Evolutionary conservation across 2,797 vertebrate genomes (phyloP), one percentile per base, ranked within the genome.

Genomic region (Micropoecilia bifurca): DNA sequence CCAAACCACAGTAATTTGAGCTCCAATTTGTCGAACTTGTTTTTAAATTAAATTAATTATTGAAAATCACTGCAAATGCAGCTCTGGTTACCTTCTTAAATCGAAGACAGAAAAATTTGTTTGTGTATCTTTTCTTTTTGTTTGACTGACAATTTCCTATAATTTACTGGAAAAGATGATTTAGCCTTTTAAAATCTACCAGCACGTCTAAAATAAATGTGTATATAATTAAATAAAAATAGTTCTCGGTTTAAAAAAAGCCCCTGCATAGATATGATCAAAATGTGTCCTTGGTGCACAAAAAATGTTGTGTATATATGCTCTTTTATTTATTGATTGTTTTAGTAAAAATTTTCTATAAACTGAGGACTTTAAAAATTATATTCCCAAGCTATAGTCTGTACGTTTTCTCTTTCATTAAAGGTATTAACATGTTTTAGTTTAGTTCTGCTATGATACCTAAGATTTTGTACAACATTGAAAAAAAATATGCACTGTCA

Each of bases 31-130:
- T 30, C 4, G 33, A 61, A 61, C 8, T 0, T 55, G 14, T 30
- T 5, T 16, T 33, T 33, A 13, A 30, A 59, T 30, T 12, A 12
- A 59, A 30, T 61, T 16, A 73, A 63, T 68, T 39, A 8, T 80
- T 81, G 82, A 69, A 88, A 83, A 88, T 78, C 72, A 75, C 50
- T 55, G 57, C 46, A 28, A 45, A 84, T 30, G 85, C 83, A 77
- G 82, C 80, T 86, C 83, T 75, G 74, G 77, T 6, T 0, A 72
- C 20, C 3, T 80, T 43, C 73, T 18, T 72, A n/a, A 83, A 83
- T 80, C 53, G 18, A 55, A 77, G 80, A 75, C 71, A 61, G 46
- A 80, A 57, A 33, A 3, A 25, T 3, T 46, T 22, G 13, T 75
- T 76, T 48, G 18, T 33, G 45, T 5, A 0, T 59, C n/a, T 39